These are phyloP conservation scores for Micronycteris hirsuta DNA, from an alignment of 2,113 vertebrate species.

Conservation along the genomic window DNA sequence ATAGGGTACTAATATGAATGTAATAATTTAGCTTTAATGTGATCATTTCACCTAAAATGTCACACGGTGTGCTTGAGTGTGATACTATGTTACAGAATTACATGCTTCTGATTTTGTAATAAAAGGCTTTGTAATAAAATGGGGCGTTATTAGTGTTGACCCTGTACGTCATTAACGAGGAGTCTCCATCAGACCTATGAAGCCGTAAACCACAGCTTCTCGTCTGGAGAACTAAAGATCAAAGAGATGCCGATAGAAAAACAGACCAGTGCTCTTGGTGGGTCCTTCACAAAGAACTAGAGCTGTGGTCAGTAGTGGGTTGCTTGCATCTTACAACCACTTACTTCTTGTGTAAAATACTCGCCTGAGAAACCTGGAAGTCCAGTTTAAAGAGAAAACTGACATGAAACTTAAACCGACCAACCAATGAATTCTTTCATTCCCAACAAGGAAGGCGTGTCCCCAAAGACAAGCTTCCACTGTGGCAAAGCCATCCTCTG, in stretches of 20 bases:
- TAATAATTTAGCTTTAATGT: too few species aligned
- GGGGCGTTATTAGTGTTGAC: too few species aligned
- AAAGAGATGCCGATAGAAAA: background rate
- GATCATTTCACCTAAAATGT: too few species aligned
- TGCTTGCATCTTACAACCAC: background rate
- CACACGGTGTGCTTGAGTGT: too few species aligned
- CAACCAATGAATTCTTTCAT: background rate
- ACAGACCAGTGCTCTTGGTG: too few species aligned
- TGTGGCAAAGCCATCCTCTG: background rate
- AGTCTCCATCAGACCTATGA: background rate
- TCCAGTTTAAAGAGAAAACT: background rate
- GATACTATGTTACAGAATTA: too few species aligned
- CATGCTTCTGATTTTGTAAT: too few species aligned
- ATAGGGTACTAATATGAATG: too few species aligned
- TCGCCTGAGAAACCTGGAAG: background rate
- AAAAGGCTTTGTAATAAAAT: too few species aligned
- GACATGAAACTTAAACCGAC: background rate
- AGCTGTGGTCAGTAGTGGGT: too few species aligned
- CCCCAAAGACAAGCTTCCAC: background rate
- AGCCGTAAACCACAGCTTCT: background rate
- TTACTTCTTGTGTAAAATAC: background rate
- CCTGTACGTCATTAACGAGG: background rate
- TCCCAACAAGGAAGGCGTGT: background rate
- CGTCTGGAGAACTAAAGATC: background rate
- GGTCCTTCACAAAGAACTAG: background rate